Evolutionary conservation across 2,113 vertebrate species (phyloP), one percentile per base, ranked within the genome.

Genomic region (Zosterops lateralis): DNA sequence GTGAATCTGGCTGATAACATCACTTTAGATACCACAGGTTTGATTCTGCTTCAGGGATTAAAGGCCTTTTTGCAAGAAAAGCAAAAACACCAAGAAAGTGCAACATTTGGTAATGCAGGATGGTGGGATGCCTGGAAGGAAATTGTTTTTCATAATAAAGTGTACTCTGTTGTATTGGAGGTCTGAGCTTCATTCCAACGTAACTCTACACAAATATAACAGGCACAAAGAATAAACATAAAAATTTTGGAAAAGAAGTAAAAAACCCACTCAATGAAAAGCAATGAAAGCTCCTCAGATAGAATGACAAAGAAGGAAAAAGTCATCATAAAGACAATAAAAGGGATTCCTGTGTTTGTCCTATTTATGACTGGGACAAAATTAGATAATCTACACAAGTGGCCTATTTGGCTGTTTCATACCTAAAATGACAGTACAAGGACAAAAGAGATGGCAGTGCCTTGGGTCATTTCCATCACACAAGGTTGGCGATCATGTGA

Each of bases 291-390:
- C 16, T 85, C 26, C 53, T 25, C 21, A 53, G 19, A 36, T 0
- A 70, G 62, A 75, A 50, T 1, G 20, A 82, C 44, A 68, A 14
- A 66, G 84, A 66, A 65, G 68, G 44, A 75, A 95, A 82, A 93
- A 83, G 42, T 66, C 14, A 89, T 44, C 42, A 56, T 51, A 34
- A 47, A 62, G 21, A 74, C 3, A 40, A 61, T 50, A 67, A 91
- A 88, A 91, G 42, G 50, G 54, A 87, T 45, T 87, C 14, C 53
- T 57, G 11, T 87, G 28, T 95, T 92, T 76, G 94, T 65, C 89
- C 94, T 89, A 93, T 91, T 96, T 97, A 85, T 83, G 91, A 77
- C 74, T 87, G 75, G 45, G 56, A 92, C 31, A 67, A 95, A 94
- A 95, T 92, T 92, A 92, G 5, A 29, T 95, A 91, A 95, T 71